Evolutionary conservation across 2,888 invertebrate species (phyloP), one percentile per base, ranked within the genome.

Genomic region (Perizoma affinitatum): DNA sequence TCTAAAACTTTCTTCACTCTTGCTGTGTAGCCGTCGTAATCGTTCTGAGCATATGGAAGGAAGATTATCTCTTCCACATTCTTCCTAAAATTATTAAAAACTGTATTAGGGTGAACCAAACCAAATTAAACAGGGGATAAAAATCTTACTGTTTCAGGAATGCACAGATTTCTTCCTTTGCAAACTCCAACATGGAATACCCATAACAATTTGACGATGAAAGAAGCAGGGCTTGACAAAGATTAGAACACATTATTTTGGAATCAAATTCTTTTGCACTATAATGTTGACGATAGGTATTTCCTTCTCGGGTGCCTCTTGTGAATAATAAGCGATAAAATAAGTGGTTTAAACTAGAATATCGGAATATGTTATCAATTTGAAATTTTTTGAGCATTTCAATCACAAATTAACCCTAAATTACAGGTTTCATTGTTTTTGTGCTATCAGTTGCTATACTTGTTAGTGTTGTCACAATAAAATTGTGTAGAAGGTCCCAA

Each of bases 171-270:
- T 95, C 94, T 64, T 93, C 84, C 74, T 93, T 93, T 38, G 95
- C 95, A 81, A 95, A 96, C 81, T 95, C 94, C 70, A 96, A 82
- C 79, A 93, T 93, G 11, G 93, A 92, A 80, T 92, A 93, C 22
- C 96, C 96, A 83, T 95, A 93, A 46, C 96, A 93, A 70, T 93
- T 94, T 0, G 96, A 96, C 9, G 95, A 95, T 4, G 96, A 96
- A 11, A 96, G 83, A 58, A 96, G 82, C 51, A 96, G 81, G 41
- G 95, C 84, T 80, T 94, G 93, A 65, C 94, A 83, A 66, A 63
- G 63, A 52, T 63, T 63, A n/a, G 79, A 68, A 53, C 34, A 51
- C 67, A 66, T 68, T 58, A 43, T 55, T n/a, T 22, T 41, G 33
- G 33, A 33, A 7, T 49, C n/a, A 6, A 22, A 46, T 41, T 9